Evolutionary conservation across 2,113 vertebrate genomes (phyloP).

Genomic region (Toxotes jaculatrix): DNA sequence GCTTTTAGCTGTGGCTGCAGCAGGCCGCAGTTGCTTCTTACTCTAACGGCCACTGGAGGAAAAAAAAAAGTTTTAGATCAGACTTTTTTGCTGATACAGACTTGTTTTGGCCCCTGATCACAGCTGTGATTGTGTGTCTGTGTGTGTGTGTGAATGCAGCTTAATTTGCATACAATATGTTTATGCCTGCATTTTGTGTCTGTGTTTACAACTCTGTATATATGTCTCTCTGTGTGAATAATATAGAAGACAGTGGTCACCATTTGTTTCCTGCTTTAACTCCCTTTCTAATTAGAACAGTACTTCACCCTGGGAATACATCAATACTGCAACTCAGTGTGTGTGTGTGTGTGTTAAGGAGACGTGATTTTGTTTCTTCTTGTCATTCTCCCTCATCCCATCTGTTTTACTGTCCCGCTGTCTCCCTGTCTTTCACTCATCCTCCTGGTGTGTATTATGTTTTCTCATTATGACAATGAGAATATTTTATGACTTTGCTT

Average conservation of each 20-base stretch:
- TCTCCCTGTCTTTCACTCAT: background rate
- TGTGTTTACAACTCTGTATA: background rate
- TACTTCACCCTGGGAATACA: constrained; percentile 43
- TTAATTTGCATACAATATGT: constrained; percentile 20
- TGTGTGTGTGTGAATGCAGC: background rate
- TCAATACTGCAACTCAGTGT: constrained; percentile 14
- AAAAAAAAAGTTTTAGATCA: background rate
- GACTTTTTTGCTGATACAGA: constrained; percentile 33
- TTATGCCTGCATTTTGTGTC: background rate
- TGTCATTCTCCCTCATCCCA: constrained; percentile 6
- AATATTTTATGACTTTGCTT: background rate
- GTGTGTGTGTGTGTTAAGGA: constrained; percentile 12
- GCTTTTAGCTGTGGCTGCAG: background rate
- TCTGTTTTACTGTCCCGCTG: constrained; percentile 2
- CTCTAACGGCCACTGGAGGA: background rate
- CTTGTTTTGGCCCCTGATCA: background rate
- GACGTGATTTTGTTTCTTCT: constrained; percentile 21
- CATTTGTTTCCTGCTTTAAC: constrained; percentile 31
- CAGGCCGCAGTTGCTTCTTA: background rate
- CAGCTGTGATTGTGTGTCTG: constrained; percentile 4
- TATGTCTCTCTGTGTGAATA: background rate
- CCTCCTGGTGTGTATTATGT: background rate
- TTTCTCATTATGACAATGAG: constrained; percentile 21
- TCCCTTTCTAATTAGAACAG: constrained; percentile 53
- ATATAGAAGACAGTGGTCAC: constrained; percentile 27